Evolutionary conservation across 1,140 invertebrate genomes (phyloP).

Genomic region (Drosophila azteca): DNA sequence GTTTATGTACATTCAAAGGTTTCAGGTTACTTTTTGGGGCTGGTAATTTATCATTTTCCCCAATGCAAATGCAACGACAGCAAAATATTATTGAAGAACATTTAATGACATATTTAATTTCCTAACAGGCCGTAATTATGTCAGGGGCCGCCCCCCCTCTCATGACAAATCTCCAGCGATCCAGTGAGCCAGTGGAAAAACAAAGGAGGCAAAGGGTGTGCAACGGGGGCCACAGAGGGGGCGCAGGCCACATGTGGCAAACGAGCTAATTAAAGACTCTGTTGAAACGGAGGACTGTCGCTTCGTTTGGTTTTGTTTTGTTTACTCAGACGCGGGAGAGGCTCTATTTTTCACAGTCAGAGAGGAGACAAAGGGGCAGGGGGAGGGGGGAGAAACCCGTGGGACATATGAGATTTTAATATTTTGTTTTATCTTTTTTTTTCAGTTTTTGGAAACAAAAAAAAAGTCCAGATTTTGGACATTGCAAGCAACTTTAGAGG

Average conservation of each 20-base stretch:
- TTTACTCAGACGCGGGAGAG: constrained; percentile 40
- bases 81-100: constrained; percentile 35
- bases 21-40: constrained; percentile 25
- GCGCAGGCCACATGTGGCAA: constrained; percentile 59
- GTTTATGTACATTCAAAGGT: neutral
- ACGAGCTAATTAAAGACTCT: constrained; percentile 66
- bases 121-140: constrained; percentile 64
- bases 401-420: no score
- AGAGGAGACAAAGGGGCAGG: constrained; percentile 2
- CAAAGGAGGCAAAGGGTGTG: constrained; percentile 1
- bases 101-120: constrained; percentile 74
- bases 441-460: no score
- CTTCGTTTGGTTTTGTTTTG: constrained; percentile 15
- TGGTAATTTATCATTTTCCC: constrained; percentile 42
- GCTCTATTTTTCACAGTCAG: constrained; percentile 26
- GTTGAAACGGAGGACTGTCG: constrained; percentile 20
- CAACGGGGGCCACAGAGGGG: constrained; percentile 20
- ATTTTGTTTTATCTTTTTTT: no score
- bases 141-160: constrained; percentile 32
- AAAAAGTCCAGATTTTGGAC: no score
- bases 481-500: no score
- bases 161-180: constrained; percentile 42
- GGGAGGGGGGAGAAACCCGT: constrained; percentile 22
- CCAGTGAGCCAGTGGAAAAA: constrained; percentile 5
- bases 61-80: neutral